Percentiles rank a stretch among this genome's conserved stretches.
Conservation (phyloP, 2,113 vertebrate genomes). For the Isichthys henryi region DNA sequence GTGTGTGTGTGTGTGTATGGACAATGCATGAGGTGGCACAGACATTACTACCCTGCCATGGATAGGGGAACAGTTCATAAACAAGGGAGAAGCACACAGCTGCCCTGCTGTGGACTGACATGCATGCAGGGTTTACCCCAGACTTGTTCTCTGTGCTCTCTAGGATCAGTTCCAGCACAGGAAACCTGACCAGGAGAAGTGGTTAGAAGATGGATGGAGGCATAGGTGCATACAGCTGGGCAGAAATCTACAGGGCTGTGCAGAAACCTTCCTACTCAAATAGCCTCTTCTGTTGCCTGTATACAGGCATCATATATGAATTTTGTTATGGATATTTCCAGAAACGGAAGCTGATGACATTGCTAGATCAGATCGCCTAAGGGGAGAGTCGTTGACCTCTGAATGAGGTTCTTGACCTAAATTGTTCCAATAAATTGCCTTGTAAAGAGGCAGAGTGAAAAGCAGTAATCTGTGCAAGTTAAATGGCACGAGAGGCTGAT, state of each 20-base stretch:
- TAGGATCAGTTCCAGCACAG: background rate
- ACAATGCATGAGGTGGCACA: background rate
- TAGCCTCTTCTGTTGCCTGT: background rate
- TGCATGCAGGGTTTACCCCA: background rate
- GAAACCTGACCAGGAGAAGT: background rate
- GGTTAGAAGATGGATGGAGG: background rate
- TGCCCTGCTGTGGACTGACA: background rate
- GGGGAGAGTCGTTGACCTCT: background rate
- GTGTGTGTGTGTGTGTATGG: background rate
- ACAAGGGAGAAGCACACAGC: background rate
- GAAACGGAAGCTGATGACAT: background rate
- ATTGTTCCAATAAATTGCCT: background rate
- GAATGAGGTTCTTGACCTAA: background rate
- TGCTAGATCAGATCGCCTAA: background rate
- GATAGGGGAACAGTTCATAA: background rate
- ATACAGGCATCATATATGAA: background rate
- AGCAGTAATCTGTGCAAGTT: background rate
- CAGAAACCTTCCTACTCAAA: background rate
- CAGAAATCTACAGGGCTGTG: background rate
- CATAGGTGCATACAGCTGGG: background rate
- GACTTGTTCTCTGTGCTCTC: background rate
- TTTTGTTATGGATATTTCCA: background rate
- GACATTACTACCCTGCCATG: background rate
- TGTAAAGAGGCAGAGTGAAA: background rate
- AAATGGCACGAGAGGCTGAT: background rate